These are phyloP conservation scores for Tyrannus savana DNA, from an alignment of 2,113 vertebrate species.

Conservation along the genomic window DNA sequence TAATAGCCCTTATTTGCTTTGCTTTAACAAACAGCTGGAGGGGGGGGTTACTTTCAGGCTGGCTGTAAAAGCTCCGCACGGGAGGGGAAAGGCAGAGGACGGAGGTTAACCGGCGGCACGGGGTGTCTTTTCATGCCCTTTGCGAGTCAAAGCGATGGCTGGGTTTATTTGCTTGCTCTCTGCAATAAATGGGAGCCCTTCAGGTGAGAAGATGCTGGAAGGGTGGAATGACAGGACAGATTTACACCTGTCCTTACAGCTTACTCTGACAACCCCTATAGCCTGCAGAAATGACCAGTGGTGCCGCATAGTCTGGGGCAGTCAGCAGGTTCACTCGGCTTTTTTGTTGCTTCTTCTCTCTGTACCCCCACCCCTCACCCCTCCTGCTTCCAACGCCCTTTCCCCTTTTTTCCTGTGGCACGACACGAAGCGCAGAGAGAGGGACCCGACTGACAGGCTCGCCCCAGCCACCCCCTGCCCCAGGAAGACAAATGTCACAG, in stretches of 20 bases:
- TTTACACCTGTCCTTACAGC: conserved; percentile 93
- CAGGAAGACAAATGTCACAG: not conserved
- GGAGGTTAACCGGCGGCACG: not conserved
- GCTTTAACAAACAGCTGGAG: conserved; percentile 73
- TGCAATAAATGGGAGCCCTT: conserved; percentile 83
- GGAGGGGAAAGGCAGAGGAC: conserved; percentile 15
- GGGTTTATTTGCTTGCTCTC: conserved; percentile 72
- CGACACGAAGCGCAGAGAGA: conserved; percentile 65
- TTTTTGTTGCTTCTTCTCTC: not conserved
- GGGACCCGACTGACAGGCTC: conserved; percentile 44
- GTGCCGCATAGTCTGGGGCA: conserved; percentile 92
- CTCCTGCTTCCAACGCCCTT: not conserved
- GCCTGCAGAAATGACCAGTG: conserved; percentile 93
- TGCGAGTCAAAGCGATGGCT: conserved; percentile 41
- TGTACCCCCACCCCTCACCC: not conserved
- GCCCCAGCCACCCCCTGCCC: not conserved
- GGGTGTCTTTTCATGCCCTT: conserved; percentile 47
- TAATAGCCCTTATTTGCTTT: conserved; percentile 74
- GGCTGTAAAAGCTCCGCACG: conserved; percentile 1
- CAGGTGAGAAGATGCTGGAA: conserved; percentile 84
- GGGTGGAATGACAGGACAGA: conserved; percentile 85
- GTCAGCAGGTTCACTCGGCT: conserved; percentile 69
- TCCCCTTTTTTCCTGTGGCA: not conserved
- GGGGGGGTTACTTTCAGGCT: conserved; percentile 54
- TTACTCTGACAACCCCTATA: conserved; percentile 78